Evolutionary conservation across 2,888 invertebrate genomes (phyloP).

Genomic region (Camptogramma bilineatum): DNA sequence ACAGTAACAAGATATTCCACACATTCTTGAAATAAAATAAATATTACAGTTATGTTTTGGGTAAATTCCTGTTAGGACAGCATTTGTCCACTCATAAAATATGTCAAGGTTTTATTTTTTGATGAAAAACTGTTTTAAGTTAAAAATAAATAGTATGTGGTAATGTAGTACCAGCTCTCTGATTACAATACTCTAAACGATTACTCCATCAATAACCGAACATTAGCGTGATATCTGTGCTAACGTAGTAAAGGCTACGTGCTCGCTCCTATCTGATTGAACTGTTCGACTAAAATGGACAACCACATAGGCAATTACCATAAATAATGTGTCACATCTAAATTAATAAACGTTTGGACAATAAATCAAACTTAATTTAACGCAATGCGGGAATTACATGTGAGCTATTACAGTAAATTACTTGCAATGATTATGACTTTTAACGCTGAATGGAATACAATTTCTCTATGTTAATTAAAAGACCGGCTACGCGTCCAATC

Average conservation of each 20-base stretch:
- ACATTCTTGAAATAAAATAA: too few relatives aligned
- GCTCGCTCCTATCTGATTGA: conserved; percentile 56
- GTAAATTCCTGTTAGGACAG: too few relatives aligned
- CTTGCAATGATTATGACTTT: conserved; percentile 42
- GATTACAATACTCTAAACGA: conserved; percentile 11
- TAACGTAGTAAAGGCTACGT: conserved; percentile 44
- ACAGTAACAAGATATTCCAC: too few relatives aligned
- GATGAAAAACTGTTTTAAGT: not conserved
- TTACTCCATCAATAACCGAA: conserved; percentile 29
- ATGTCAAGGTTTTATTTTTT: too few relatives aligned
- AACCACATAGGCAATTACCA: conserved; percentile 62
- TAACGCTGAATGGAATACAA: not conserved
- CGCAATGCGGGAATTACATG: conserved; percentile 60
- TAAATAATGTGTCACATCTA: conserved; percentile 69
- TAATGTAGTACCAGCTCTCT: not conserved
- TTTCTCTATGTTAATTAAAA: not conserved
- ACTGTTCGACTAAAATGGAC: conserved; percentile 56
- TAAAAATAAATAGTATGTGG: not conserved
- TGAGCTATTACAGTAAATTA: conserved; percentile 63
- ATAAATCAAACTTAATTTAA: conserved; percentile 72
- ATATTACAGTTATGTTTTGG: too few relatives aligned
- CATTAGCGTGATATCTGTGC: conserved; percentile 35
- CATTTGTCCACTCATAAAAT: too few relatives aligned
- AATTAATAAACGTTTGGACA: conserved; percentile 73
- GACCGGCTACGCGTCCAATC: not conserved